Conservation (phyloP, 2,888 invertebrate species). For the Megalurothrips usitatus region DNA sequence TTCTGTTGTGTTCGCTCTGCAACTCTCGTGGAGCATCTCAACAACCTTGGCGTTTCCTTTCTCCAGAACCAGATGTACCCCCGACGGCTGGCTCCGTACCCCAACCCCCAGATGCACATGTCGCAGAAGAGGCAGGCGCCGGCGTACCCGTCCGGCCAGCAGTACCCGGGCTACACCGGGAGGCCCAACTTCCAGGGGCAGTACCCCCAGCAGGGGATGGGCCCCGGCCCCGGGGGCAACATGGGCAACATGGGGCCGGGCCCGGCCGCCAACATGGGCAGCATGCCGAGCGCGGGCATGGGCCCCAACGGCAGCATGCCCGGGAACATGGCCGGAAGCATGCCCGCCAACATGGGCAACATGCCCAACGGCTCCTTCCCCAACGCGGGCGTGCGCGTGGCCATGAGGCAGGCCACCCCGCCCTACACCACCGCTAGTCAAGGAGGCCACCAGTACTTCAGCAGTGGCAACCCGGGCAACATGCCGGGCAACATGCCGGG, state of each 20-base stretch:
- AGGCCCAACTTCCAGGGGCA: slow-evolving; percentile 58
- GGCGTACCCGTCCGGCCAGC: slow-evolving; percentile 42
- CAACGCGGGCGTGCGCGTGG: slow-evolving; percentile 37
- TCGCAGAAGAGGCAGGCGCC: slow-evolving; percentile 62
- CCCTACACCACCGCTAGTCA: slow-evolving; percentile 41
- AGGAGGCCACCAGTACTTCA: slow-evolving; percentile 31
- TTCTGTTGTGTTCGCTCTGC: background rate
- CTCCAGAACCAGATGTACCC: slow-evolving; percentile 55
- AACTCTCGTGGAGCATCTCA: background rate
- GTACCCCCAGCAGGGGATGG: slow-evolving; percentile 53
- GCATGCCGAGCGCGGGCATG: slow-evolving; percentile 12
- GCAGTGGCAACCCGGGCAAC: slow-evolving; percentile 14
- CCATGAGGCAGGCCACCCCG: slow-evolving; percentile 64
- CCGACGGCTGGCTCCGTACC: slow-evolving; percentile 79
- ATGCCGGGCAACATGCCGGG: too few species aligned
- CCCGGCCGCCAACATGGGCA: slow-evolving; percentile 28
- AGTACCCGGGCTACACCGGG: slow-evolving; percentile 46
- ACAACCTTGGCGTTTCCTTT: background rate
- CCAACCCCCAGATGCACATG: slow-evolving; percentile 80
- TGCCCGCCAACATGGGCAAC: background rate
- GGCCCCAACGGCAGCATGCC: slow-evolving; percentile 29
- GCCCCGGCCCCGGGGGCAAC: slow-evolving; percentile 44
- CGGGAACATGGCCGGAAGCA: slow-evolving; percentile 28
- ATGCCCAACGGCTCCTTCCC: slow-evolving; percentile 11
- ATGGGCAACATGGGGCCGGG: background rate